A percentile compares a stretch with the other conserved stretches of the same genome.
Evolutionary conservation across 2,113 vertebrate species (phyloP).

Genomic region (Eclectus roratus): DNA sequence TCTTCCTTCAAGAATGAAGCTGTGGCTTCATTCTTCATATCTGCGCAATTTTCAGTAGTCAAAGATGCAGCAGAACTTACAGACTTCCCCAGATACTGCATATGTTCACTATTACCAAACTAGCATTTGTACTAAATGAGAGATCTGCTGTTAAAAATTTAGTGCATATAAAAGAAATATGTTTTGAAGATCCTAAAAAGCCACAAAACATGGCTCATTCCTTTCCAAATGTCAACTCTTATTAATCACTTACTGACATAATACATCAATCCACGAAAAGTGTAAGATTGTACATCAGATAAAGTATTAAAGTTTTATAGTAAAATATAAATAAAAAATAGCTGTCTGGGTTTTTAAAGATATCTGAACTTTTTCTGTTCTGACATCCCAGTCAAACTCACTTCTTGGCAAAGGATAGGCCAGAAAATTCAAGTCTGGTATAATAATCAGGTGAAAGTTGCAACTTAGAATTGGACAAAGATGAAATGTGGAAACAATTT

Average conservation of each 20-base stretch:
- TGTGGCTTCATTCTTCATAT: neutral
- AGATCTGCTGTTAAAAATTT: neutral
- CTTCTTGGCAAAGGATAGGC: neutral
- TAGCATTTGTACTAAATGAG: neutral
- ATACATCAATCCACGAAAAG: neutral
- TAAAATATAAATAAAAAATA: neutral
- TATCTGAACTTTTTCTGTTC: neutral
- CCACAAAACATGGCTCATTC: neutral
- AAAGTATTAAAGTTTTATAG: neutral
- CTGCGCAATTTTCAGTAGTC: neutral
- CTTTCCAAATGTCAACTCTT: neutral
- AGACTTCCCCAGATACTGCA: neutral
- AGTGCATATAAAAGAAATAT: neutral
- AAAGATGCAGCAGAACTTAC: neutral
- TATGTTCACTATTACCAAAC: rapidly evolving
- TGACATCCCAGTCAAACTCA: neutral
- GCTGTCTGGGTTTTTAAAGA: neutral
- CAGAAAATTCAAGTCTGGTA: neutral
- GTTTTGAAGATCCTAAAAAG: neutral
- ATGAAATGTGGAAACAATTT: neutral
- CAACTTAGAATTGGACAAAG: neutral
- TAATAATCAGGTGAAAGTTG: neutral
- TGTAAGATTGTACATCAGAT: neutral
- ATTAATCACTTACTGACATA: neutral
- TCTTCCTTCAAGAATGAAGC: neutral